Percentiles rank a stretch among this genome's conserved stretches.
Conservation (phyloP, 2,888 invertebrate species). For the Microplitis deprimator region DNA sequence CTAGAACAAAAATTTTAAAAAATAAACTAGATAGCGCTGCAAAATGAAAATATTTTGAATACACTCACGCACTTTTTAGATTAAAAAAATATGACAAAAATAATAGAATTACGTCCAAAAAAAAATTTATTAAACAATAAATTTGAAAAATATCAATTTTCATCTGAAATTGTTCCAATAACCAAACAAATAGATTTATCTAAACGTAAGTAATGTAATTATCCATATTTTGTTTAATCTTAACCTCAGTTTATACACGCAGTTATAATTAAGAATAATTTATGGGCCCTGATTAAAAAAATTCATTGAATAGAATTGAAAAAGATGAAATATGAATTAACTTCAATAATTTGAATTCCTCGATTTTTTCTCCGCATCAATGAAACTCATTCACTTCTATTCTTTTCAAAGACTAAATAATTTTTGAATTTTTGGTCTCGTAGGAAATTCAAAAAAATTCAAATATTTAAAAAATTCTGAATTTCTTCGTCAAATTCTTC, state of each 20-base stretch:
- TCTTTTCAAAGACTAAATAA: no score
- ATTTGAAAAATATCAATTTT: slow-evolving; percentile 68
- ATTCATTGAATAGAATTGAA: no score
- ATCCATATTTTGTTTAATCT: slow-evolving; percentile 19
- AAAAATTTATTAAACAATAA: slow-evolving; percentile 56
- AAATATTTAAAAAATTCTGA: no score
- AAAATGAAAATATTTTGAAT: not conserved
- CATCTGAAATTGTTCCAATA: slow-evolving; percentile 54
- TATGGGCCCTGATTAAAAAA: not conserved
- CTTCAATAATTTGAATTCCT: no score
- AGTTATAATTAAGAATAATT: not conserved
- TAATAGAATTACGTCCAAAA: slow-evolving; percentile 64
- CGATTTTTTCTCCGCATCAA: no score
- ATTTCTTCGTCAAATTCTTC: no score
- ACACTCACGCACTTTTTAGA: not conserved
- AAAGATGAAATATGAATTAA: no score
- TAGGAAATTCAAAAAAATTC: no score
- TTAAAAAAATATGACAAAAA: slow-evolving; percentile 58
- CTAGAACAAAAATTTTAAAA: no score
- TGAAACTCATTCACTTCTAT: no score
- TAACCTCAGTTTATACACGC: slow-evolving; percentile 9
- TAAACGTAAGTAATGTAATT: slow-evolving; percentile 51
- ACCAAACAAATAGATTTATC: slow-evolving; percentile 54
- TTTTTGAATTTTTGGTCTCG: no score
- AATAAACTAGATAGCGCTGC: not conserved